These are phyloP conservation scores for Empis livida DNA, from an alignment of 2,888 invertebrate species.

Conservation along the genomic window DNA sequence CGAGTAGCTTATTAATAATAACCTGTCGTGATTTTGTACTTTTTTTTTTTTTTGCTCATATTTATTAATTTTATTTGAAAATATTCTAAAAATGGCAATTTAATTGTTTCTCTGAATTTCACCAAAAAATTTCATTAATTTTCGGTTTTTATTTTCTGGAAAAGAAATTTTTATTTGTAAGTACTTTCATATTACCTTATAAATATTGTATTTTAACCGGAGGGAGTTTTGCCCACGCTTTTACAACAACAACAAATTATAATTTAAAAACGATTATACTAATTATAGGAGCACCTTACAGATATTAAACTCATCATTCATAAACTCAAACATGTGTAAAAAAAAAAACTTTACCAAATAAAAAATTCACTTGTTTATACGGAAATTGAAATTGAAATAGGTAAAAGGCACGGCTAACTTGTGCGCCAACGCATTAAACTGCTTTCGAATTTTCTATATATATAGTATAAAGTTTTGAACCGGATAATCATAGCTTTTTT, in stretches of 20 bases:
- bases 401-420: neutral
- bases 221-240: constrained; percentile 8
- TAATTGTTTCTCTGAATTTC: too few species aligned
- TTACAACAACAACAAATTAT: constrained; percentile 8
- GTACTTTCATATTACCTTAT: too few species aligned
- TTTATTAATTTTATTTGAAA: neutral
- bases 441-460: neutral
- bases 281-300: constrained; percentile 15
- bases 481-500: too few species aligned
- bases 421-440: neutral
- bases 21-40: constrained; percentile 13
- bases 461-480: too few species aligned
- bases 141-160: too few species aligned
- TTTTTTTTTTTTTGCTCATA: neutral
- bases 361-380: constrained; percentile 16
- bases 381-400: constrained; percentile 15
- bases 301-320: neutral
- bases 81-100: neutral
- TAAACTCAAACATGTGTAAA: neutral
- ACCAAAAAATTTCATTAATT: too few species aligned
- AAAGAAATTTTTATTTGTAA: too few species aligned
- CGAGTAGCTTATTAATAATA: constrained; percentile 10
- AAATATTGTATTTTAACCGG: too few species aligned
- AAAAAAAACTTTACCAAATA: neutral
- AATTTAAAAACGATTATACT: constrained; percentile 16